Conservation (phyloP, 2,888 invertebrate species). For the Drosophila fungiperda region DNA sequence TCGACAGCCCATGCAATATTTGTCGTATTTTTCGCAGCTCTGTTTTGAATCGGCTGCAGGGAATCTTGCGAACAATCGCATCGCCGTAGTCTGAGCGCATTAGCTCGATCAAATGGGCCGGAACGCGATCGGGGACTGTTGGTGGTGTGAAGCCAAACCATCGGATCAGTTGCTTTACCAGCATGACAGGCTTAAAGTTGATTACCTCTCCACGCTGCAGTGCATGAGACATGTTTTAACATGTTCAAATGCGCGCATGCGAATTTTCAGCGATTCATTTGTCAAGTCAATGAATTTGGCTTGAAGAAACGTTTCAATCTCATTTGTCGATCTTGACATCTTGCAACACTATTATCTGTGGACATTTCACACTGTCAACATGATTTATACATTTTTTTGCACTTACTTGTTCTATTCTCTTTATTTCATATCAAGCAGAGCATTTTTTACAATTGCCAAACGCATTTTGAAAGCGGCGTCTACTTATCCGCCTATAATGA, state of each 20-base stretch:
- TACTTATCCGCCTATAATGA: slow-evolving; percentile 36
- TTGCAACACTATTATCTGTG: slow-evolving; percentile 23
- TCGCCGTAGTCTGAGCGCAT: slow-evolving; percentile 73
- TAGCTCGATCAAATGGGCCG: slow-evolving; percentile 75
- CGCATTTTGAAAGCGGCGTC: slow-evolving; percentile 25
- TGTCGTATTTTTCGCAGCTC: slow-evolving; percentile 80
- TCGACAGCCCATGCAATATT: not conserved
- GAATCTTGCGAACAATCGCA: slow-evolving; percentile 67
- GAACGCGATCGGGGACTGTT: slow-evolving; percentile 71
- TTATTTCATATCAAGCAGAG: not conserved
- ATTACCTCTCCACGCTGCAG: slow-evolving; percentile 73
- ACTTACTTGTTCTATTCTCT: not conserved
- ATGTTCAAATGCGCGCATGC: slow-evolving; percentile 81
- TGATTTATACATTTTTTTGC: no score
- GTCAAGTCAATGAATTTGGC: slow-evolving; percentile 76
- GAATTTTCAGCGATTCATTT: slow-evolving; percentile 82
- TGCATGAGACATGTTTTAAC: slow-evolving; percentile 78
- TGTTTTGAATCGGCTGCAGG: slow-evolving; percentile 63
- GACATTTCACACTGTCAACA: not conserved
- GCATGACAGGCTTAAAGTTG: slow-evolving; percentile 74
- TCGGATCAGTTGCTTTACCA: slow-evolving; percentile 83
- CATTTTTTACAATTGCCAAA: not conserved
- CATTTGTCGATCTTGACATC: slow-evolving; percentile 32
- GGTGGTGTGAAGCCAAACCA: slow-evolving; percentile 82
- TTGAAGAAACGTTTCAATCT: slow-evolving; percentile 43